Percentiles rank a stretch among this genome's conserved stretches.
Conservation (phyloP, 2,888 invertebrate genomes). For the Salpingus planirostris region DNA sequence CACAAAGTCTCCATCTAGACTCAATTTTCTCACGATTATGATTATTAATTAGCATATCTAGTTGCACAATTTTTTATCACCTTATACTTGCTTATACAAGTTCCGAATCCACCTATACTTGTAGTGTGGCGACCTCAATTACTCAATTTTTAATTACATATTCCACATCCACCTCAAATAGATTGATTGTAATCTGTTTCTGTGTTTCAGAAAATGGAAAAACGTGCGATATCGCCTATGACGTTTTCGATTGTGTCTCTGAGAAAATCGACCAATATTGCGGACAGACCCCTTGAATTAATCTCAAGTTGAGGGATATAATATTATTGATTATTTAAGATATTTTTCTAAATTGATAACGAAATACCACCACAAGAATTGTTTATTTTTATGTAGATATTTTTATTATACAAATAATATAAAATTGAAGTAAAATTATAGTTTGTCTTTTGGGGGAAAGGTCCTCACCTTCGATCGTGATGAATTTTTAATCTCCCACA, state of each 20-base stretch:
- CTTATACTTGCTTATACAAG: neutral
- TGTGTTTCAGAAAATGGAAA: constrained; percentile 52
- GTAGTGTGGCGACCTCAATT: constrained; percentile 10
- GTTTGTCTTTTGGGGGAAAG: too few relatives aligned
- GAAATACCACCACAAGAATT: too few relatives aligned
- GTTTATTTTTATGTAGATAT: too few relatives aligned
- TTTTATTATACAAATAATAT: too few relatives aligned
- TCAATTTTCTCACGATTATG: neutral
- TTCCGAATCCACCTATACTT: too few relatives aligned
- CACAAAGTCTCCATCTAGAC: neutral
- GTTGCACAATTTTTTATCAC: constrained; percentile 1
- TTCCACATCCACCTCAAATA: too few relatives aligned
- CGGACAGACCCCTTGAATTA: constrained; percentile 42
- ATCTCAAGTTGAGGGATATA: too few relatives aligned
- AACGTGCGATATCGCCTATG: constrained; percentile 67
- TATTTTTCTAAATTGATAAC: too few relatives aligned
- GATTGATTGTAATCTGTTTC: constrained; percentile 8
- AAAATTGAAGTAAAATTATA: too few relatives aligned
- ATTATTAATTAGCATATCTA: neutral
- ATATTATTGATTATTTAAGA: too few relatives aligned
- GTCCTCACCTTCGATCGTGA: too few relatives aligned
- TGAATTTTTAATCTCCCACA: too few relatives aligned
- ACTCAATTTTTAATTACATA: constrained; percentile 8
- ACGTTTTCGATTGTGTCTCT: constrained; percentile 71
- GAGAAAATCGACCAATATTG: constrained; percentile 69